phyloP scores from a whole-genome alignment of 2,888 invertebrate genomes.

The Sinohyriopsis cumingii region DNA sequence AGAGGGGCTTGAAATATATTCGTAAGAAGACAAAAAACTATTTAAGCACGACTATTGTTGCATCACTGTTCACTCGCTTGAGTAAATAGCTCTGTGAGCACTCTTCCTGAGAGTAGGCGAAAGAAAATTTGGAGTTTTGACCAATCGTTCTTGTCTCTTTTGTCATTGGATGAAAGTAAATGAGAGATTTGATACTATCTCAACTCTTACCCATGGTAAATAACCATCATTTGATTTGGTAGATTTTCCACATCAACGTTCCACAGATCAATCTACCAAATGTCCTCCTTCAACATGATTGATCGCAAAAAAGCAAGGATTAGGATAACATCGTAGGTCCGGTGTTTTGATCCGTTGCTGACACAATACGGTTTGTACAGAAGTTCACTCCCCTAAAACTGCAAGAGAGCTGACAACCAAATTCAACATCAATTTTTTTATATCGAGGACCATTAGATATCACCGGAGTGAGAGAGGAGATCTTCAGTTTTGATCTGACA shows the following conservation, averaged over 20 bases:
- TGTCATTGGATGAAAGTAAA: slow-evolving; percentile 26
- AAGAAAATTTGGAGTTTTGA: slow-evolving; percentile 15
- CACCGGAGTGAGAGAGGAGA: slow-evolving; percentile 7
- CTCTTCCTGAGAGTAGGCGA: slow-evolving; percentile 17
- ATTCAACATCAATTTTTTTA: slow-evolving; percentile 17
- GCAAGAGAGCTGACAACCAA: neutral
- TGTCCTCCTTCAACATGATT: slow-evolving; percentile 1
- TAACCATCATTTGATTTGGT: neutral
- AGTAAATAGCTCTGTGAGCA: slow-evolving; percentile 15
- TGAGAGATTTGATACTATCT: neutral
- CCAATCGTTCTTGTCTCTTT: slow-evolving; percentile 22
- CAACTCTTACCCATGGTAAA: neutral
- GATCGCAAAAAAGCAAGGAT: slow-evolving; percentile 1
- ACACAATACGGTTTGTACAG: slow-evolving; percentile 18
- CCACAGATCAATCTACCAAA: too few relatives aligned
- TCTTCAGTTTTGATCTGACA: slow-evolving; percentile 11
- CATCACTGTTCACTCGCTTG: slow-evolving; percentile 6
- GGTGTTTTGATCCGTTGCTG: slow-evolving; percentile 6
- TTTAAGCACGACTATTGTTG: slow-evolving; percentile 7
- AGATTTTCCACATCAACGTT: too few relatives aligned
- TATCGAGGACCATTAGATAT: neutral
- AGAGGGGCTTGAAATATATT: slow-evolving; percentile 7
- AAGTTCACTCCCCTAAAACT: neutral
- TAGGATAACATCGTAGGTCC: slow-evolving; percentile 14
- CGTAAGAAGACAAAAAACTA: neutral